Conservation (phyloP, 1,140 invertebrate species). For the Hyposmocoma kahamanoa region DNA sequence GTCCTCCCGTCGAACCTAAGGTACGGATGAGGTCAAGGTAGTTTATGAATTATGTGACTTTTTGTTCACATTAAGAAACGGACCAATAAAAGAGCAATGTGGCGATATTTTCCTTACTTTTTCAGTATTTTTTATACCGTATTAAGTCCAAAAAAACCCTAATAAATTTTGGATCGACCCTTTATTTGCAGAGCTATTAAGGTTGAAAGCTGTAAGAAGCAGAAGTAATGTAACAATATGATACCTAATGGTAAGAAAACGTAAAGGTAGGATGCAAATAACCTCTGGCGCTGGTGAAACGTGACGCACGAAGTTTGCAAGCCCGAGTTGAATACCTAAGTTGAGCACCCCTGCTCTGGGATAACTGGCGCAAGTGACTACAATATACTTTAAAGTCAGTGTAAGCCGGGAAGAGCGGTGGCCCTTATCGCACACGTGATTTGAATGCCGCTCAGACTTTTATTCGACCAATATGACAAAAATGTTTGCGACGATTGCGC, state of each 20-base stretch:
- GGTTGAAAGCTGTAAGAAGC: not conserved
- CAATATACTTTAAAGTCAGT: constrained; percentile 44
- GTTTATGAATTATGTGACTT: constrained; percentile 1
- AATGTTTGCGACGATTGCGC: constrained; percentile 40
- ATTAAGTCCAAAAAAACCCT: not conserved
- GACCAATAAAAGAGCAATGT: not conserved
- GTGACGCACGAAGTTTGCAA: constrained; percentile 32
- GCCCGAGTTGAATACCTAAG: constrained; percentile 35
- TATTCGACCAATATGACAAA: constrained; percentile 45
- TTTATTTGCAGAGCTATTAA: not conserved
- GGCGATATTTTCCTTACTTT: not conserved
- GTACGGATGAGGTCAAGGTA: not conserved
- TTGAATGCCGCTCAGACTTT: constrained; percentile 33
- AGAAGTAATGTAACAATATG: constrained; percentile 26
- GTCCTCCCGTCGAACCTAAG: not conserved
- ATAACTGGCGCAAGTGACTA: constrained; percentile 37
- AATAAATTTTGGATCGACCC: not conserved
- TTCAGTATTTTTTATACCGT: no score
- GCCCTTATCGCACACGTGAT: constrained; percentile 47
- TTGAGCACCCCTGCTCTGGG: constrained; percentile 23
- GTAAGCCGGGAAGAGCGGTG: constrained; percentile 35
- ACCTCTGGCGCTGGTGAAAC: constrained; percentile 29
- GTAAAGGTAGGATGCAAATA: constrained; percentile 45
- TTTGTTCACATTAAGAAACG: not conserved
- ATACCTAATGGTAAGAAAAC: constrained; percentile 30